Evolutionary conservation across 2,888 invertebrate genomes (phyloP).

Genomic region (Panorpa germanica): DNA sequence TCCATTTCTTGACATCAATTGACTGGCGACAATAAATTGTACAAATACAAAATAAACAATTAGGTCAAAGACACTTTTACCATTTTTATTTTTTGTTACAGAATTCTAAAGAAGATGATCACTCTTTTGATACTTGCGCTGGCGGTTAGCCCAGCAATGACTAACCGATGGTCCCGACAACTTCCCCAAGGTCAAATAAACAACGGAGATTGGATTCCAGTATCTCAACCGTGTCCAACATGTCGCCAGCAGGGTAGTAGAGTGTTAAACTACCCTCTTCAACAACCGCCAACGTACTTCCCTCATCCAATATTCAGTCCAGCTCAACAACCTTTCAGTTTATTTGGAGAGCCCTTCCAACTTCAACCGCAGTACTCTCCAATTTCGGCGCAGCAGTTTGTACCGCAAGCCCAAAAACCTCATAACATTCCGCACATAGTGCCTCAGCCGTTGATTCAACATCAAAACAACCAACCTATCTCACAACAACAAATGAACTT

Average conservation of each 20-base stretch:
- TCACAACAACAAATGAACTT: background rate
- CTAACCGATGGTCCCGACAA: conserved; percentile 23
- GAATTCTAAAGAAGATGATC: no score
- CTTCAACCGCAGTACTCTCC: conserved; percentile 10
- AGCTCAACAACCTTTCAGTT: conserved; percentile 16
- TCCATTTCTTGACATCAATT: no score
- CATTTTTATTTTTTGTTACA: no score
- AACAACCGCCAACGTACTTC: conserved; percentile 13
- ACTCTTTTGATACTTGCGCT: no score
- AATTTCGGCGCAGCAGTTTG: conserved; percentile 9
- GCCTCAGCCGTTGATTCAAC: conserved; percentile 11
- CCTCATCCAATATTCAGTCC: conserved; percentile 7
- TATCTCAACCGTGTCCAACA: conserved; percentile 22
- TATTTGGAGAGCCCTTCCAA: conserved; percentile 15
- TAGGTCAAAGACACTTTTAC: no score
- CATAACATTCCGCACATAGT: conserved; percentile 8
- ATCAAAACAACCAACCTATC: conserved; percentile 10
- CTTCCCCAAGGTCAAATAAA: conserved; percentile 18
- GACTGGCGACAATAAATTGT: no score
- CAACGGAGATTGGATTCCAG: conserved; percentile 34
- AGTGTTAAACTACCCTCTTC: conserved; percentile 8
- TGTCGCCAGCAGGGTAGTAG: conserved; percentile 15
- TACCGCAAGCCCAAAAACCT: conserved; percentile 5
- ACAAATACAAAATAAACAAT: no score
- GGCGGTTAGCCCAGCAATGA: no score